Conservation (phyloP, 1,140 invertebrate species). For the Ooceraea biroi region DNA sequence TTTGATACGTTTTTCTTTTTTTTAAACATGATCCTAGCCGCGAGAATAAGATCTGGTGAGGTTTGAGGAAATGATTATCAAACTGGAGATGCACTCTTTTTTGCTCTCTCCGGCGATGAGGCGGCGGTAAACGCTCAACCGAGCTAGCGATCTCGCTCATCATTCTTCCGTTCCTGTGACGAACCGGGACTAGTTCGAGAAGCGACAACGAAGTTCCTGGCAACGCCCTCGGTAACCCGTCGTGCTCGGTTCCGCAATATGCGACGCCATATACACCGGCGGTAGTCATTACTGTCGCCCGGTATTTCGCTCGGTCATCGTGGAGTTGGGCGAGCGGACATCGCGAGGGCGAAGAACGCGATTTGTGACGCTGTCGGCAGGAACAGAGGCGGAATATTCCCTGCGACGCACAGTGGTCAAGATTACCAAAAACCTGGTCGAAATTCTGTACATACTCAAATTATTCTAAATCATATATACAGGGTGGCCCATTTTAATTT, state of each 20-base stretch:
- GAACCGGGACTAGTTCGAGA: conserved; percentile 47
- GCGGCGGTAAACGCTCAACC: not conserved
- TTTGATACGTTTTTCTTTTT: too few species aligned
- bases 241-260: conserved; percentile 22
- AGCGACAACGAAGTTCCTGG: conserved; percentile 53
- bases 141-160: conserved; percentile 35
- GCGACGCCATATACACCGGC: conserved; percentile 13
- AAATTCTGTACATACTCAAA: too few species aligned
- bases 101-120: conserved; percentile 2
- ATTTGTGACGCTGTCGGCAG: conserved; percentile 29
- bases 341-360: conserved; percentile 36
- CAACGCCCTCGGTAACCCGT: conserved; percentile 44
- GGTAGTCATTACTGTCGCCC: conserved; percentile 60
- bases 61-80: conserved; percentile 37
- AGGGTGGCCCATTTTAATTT: too few species aligned
- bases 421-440: too few species aligned
- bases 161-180: conserved; percentile 40
- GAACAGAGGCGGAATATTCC: conserved; percentile 20
- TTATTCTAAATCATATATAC: too few species aligned
- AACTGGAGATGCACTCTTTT: conserved; percentile 4
- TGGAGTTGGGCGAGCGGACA: conserved; percentile 23
- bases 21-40: not conserved
- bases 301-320: conserved; percentile 45
- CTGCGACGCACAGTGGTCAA: too few species aligned
- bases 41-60: not conserved